These are phyloP conservation scores for Macrostomum lignano DNA, from an alignment of 1,140 invertebrate genomes.

Conservation along the genomic window DNA sequence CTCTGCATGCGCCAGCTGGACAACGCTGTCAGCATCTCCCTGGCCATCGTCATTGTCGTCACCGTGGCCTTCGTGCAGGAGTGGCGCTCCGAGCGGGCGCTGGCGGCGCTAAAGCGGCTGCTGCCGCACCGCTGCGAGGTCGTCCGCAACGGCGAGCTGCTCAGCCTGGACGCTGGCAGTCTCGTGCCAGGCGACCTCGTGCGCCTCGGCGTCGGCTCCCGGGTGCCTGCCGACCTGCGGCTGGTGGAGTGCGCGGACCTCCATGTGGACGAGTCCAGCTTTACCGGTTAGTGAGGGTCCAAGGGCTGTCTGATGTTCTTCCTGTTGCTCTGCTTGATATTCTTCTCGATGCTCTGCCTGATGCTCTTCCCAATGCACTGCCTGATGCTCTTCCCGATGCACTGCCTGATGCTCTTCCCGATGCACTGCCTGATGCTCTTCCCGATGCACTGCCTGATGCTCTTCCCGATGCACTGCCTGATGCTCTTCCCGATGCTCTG, in stretches of 20 bases:
- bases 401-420: no score
- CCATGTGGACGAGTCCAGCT: slow-evolving; percentile 83
- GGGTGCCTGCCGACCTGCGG: slow-evolving; percentile 75
- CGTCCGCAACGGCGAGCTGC: slow-evolving; percentile 52
- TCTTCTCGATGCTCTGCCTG: no score
- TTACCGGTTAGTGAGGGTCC: slow-evolving; percentile 97
- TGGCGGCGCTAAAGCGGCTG: slow-evolving; percentile 86
- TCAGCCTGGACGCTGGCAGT: slow-evolving; percentile 66
- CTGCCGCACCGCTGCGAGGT: slow-evolving; percentile 43
- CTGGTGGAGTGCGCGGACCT: slow-evolving; percentile 58
- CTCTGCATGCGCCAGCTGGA: slow-evolving; percentile 85
- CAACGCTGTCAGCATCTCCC: slow-evolving; percentile 79
- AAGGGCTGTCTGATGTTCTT: no score
- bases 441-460: no score
- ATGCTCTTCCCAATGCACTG: no score
- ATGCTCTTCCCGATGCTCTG: no score
- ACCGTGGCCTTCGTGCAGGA: slow-evolving; percentile 94
- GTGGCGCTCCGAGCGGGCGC: slow-evolving; percentile 94
- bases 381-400: no score
- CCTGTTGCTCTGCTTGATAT: no score
- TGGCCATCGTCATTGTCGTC: slow-evolving; percentile 74
- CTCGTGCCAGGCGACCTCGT: slow-evolving; percentile 93
- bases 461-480: no score
- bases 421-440: no score
- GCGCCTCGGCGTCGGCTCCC: slow-evolving; percentile 61